These are phyloP conservation scores for Erinaceus europaeus DNA, from an alignment of 2,113 vertebrate genomes.

Conservation along the genomic window DNA sequence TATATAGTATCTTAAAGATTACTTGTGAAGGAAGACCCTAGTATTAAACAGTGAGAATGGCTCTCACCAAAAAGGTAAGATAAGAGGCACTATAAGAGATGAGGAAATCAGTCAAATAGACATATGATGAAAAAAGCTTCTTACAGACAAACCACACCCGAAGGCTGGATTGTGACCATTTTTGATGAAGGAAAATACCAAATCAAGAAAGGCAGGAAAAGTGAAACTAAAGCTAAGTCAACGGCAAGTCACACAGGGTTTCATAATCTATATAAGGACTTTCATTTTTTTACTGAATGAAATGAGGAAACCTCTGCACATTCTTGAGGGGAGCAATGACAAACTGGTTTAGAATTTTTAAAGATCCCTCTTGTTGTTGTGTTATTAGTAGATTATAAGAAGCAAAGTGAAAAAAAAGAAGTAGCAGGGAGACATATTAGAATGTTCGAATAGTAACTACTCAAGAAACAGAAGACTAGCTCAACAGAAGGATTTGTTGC, in stretches of 20 bases:
- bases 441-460: background rate
- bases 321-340: background rate
- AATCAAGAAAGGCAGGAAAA: background rate
- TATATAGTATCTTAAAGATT: background rate
- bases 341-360: background rate
- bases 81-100: background rate
- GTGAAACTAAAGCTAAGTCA: background rate
- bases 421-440: background rate
- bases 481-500: background rate
- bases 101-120: background rate
- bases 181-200: background rate
- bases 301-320: background rate
- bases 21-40: background rate
- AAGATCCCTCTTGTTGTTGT: background rate
- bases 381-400: background rate
- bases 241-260: background rate
- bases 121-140: background rate
- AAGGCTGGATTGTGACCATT: background rate
- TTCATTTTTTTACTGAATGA: background rate
- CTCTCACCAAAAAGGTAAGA: background rate
- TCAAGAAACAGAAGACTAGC: background rate
- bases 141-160: background rate
- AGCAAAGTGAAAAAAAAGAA: background rate
- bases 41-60: background rate
- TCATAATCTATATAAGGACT: background rate